Evolutionary conservation across 2,113 vertebrate genomes (phyloP), one percentile per base, ranked within the genome.

Genomic region (Burhinus bistriatus): DNA sequence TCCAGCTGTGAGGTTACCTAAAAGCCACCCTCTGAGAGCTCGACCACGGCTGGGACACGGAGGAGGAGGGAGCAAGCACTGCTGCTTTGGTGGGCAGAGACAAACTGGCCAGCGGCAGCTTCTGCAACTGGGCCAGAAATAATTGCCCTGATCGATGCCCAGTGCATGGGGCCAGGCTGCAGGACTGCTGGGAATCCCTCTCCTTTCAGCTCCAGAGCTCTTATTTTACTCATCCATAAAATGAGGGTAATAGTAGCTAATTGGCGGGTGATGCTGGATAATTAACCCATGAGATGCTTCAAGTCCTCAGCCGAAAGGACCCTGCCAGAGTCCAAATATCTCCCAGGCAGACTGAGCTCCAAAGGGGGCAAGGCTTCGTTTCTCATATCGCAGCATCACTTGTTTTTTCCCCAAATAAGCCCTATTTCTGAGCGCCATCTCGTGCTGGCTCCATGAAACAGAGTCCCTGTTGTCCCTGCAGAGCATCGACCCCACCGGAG

Each of bases 381-480:
- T 77, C 47, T 79, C 49, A 19, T 51, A 40, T 32, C 36, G 3
- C 25, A 79, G 70, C 77, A 62, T 70, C 62, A 5, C 17, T 69
- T 44, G 22, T 12, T 75, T 94, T 61, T 26, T 18, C 51, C 83
- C 70, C n/a, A 59, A 18, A 68, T 80, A 62, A 93, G 47, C n/a
- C n/a, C 93, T 69, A 77, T 94, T 96, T 93, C 91, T 96, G 94
- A 97, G 97, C 94, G 96, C 97, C 96, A 97, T 83, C 97, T 97
- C 15, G 84, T 97, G 97, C 93, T 95, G 68, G 71, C 71, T 97
- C 55, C 55, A 8, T 51, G 82, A 73, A 97, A 90, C 47, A 59
- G 84, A 72, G 82, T 42, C 71, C 16, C 57, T 64, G 18, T 54
- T 62, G 36, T 91, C 70, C 17, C 52, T 57, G 36, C 36, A 42